phyloP scores from a whole-genome alignment of 2,888 invertebrate genomes.

The Chelonus formosanus region DNA sequence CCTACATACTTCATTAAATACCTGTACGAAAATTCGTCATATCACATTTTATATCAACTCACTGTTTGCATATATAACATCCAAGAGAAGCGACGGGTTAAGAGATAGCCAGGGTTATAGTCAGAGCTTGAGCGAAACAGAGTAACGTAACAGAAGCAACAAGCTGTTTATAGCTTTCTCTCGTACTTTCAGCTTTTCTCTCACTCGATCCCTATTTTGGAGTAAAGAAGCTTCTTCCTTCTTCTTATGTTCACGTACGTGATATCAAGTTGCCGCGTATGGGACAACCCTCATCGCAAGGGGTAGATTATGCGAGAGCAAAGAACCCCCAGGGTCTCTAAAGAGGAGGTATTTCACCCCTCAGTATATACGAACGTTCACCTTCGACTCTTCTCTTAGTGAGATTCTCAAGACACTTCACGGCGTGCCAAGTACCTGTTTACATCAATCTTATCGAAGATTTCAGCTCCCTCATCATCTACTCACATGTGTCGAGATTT shows the following conservation, averaged over 20 bases:
- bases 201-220: constrained; percentile 20
- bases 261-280: constrained; percentile 18
- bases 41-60: constrained; percentile 59
- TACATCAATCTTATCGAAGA: constrained; percentile 62
- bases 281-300: constrained; percentile 24
- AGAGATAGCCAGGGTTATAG: constrained; percentile 43
- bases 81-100: constrained; percentile 35
- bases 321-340: constrained; percentile 48
- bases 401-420: constrained; percentile 43
- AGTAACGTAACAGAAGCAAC: constrained; percentile 57
- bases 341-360: constrained; percentile 16
- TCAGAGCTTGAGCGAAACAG: background rate
- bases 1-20: too few relatives aligned
- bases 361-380: constrained; percentile 22
- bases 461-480: constrained; percentile 42
- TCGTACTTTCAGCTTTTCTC: constrained; percentile 32
- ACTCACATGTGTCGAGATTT: constrained; percentile 12
- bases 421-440: constrained; percentile 59
- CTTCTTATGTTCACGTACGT: constrained; percentile 40
- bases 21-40: too few relatives aligned
- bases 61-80: constrained; percentile 25
- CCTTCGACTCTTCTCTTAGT: constrained; percentile 26
- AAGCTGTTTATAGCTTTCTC: constrained; percentile 62
- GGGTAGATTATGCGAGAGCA: constrained; percentile 34
- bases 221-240: constrained; percentile 31